Evolutionary conservation across 2,113 vertebrate species (phyloP).

Genomic region (Porphyrio hochstetteri): DNA sequence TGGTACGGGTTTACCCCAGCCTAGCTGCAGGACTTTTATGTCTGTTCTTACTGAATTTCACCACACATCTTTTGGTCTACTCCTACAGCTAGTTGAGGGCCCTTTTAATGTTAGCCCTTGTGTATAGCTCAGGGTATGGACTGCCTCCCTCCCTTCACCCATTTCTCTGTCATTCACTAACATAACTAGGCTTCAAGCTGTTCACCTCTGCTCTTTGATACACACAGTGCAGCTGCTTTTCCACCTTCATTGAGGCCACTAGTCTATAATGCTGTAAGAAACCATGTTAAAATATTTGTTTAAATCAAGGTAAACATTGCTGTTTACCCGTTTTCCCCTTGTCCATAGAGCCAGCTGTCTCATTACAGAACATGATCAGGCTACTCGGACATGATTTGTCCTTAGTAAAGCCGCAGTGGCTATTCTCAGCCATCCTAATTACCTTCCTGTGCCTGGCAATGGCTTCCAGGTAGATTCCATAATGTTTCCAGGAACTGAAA

Average conservation of each 20-base stretch:
- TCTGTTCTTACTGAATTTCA: background rate
- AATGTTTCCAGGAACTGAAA: background rate
- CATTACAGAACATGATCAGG: background rate
- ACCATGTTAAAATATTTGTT: background rate
- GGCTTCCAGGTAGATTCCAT: background rate
- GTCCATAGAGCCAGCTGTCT: background rate
- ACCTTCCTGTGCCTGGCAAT: background rate
- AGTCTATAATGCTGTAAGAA: background rate
- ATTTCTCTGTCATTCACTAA: background rate
- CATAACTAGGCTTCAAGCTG: background rate
- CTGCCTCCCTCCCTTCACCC: background rate
- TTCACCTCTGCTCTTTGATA: background rate
- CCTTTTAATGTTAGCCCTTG: background rate
- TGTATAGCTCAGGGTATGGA: fast-evolving
- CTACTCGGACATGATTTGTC: background rate
- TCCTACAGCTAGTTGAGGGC: background rate
- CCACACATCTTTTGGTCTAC: background rate
- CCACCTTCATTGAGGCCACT: background rate
- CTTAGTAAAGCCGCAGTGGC: background rate
- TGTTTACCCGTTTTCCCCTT: background rate
- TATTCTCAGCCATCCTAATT: background rate
- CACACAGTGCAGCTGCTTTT: background rate
- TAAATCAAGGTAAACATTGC: background rate
- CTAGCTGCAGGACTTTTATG: background rate
- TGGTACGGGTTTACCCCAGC: background rate